These are phyloP conservation scores for Batillaria attramentaria DNA, from an alignment of 1,140 invertebrate genomes.

Conservation along the genomic window DNA sequence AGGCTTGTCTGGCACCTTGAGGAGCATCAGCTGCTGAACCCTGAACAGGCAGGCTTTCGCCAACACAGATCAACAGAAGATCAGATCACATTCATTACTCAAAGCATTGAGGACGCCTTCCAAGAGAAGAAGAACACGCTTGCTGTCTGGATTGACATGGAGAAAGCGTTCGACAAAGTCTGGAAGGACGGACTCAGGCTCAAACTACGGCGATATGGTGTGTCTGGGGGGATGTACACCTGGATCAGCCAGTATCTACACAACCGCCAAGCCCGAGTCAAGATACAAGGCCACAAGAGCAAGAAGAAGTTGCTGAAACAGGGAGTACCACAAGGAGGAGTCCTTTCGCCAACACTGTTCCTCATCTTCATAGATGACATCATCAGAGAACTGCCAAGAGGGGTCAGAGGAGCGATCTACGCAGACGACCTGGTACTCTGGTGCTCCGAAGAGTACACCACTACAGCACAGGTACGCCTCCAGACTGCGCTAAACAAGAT, in stretches of 20 bases:
- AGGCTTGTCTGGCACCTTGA: no score
- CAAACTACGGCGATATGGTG: constrained; percentile 8
- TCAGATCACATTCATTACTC: background rate
- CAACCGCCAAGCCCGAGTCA: constrained; percentile 25
- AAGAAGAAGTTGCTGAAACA: constrained; percentile 23
- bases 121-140: constrained; percentile 11
- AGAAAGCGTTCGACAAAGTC: constrained; percentile 19
- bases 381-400: constrained; percentile 25
- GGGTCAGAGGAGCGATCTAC: constrained; percentile 9
- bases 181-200: constrained; percentile 16
- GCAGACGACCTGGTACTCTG: no score
- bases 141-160: constrained; percentile 2
- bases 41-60: background rate
- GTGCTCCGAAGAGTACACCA: constrained; percentile 27
- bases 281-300: background rate
- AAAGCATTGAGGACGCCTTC: background rate
- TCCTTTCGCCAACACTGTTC: no score
- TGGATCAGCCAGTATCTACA: constrained; percentile 30
- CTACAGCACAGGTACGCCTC: background rate
- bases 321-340: constrained; percentile 35
- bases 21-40: no score
- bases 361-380: constrained; percentile 40
- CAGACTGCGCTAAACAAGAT: background rate
- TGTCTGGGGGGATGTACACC: constrained; percentile 20
- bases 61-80: constrained; percentile 3